Evolutionary conservation across 1,140 invertebrate genomes (phyloP).

Genomic region (Diachasma alloeum): DNA sequence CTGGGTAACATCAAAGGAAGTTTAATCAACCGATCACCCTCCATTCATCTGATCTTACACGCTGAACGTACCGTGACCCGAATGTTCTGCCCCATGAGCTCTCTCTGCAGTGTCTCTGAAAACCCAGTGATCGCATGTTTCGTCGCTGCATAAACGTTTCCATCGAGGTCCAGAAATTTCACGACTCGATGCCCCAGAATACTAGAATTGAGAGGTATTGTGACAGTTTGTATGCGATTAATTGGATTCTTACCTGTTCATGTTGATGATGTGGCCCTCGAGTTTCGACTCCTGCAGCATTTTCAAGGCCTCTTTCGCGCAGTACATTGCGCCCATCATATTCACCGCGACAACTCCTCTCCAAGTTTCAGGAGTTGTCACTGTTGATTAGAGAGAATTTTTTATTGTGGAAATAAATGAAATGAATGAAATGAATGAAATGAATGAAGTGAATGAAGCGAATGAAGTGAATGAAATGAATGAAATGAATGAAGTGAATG

Average conservation of each 20-base stretch:
- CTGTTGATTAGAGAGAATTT: background rate
- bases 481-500: too few species aligned
- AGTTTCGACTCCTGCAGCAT: constrained; percentile 69
- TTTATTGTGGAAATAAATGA: background rate
- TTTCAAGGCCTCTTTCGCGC: constrained; percentile 67
- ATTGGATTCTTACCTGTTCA: constrained; percentile 75
- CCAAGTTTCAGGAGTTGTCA: background rate
- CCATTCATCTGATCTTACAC: background rate
- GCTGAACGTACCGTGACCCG: constrained; percentile 69
- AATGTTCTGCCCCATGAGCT: constrained; percentile 68
- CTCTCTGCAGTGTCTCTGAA: constrained; percentile 69
- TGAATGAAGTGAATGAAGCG: too few species aligned
- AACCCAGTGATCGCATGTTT: constrained; percentile 71
- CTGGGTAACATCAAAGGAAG: constrained; percentile 26
- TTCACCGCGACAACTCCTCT: constrained; percentile 57
- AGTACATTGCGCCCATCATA: constrained; percentile 67
- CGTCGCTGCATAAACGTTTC: constrained; percentile 68
- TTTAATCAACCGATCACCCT: too few species aligned
- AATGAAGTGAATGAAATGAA: too few species aligned
- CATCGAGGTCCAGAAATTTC: constrained; percentile 36
- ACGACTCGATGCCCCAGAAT: constrained; percentile 56
- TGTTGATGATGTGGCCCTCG: constrained; percentile 74
- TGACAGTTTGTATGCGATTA: constrained; percentile 42
- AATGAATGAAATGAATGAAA: too few species aligned
- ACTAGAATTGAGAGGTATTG: constrained; percentile 40